Conservation (phyloP, 2,888 invertebrate species). For the Leptopterna dolabrata region DNA sequence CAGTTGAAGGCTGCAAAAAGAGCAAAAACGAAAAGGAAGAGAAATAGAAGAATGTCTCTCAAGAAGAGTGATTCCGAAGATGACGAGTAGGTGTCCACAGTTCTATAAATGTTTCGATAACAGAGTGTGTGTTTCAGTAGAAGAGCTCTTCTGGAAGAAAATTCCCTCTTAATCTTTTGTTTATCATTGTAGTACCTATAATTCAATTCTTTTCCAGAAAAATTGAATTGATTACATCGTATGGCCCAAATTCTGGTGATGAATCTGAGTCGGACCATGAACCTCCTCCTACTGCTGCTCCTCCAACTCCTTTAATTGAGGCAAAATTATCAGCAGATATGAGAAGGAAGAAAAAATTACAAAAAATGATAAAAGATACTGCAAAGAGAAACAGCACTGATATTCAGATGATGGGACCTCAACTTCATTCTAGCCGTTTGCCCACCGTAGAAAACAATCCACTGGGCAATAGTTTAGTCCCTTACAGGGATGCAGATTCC, state of each 20-base stretch:
- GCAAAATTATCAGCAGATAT: background rate
- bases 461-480: background rate
- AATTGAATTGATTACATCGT: constrained; percentile 73
- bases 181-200: no score
- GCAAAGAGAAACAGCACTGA: constrained; percentile 24
- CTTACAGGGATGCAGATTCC: constrained; percentile 40
- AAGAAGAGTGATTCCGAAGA: constrained; percentile 67
- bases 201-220: constrained; percentile 69
- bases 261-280: constrained; percentile 67
- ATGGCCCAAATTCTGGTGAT: constrained; percentile 68
- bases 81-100: constrained; percentile 68
- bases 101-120: background rate
- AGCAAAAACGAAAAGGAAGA: constrained; percentile 60
- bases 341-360: constrained; percentile 57
- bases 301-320: constrained; percentile 3
- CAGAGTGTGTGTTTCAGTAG: no score
- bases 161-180: no score
- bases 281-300: constrained; percentile 21
- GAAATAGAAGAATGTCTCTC: background rate
- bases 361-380: constrained; percentile 41
- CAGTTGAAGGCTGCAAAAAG: constrained; percentile 60
- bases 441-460: background rate
- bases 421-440: constrained; percentile 22
- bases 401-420: constrained; percentile 27
- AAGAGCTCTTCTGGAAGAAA: no score